phyloP scores from a whole-genome alignment of 2,113 vertebrate genomes.

The Castor canadensis region DNA sequence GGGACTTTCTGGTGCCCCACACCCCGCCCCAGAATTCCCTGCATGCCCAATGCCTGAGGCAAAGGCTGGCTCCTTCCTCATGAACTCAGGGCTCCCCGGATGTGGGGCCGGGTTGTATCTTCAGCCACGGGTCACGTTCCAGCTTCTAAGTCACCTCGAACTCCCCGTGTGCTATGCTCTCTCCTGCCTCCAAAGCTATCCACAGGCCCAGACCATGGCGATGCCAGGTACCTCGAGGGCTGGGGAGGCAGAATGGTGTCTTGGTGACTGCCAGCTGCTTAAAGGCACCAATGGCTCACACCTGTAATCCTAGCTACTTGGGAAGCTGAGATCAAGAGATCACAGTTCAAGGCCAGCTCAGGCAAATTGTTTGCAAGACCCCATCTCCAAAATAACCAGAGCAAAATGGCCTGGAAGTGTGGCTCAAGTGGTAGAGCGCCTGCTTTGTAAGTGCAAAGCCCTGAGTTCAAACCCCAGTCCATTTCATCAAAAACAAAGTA shows the following conservation, averaged over 20 bases:
- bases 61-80: neutral
- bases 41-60: neutral
- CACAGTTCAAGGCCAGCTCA: no score
- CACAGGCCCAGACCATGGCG: neutral
- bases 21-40: neutral
- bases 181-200: neutral
- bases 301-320: no score
- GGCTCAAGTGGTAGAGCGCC: no score
- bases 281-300: no score
- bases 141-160: neutral
- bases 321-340: no score
- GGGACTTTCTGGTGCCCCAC: rapidly evolving
- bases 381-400: no score
- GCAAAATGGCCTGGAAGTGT: no score
- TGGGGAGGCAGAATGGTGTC: neutral
- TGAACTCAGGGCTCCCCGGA: neutral
- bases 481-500: no score
- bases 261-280: neutral
- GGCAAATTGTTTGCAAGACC: no score
- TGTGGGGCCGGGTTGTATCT: neutral
- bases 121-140: neutral
- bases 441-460: no score
- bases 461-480: no score
- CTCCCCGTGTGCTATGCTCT: rapidly evolving
- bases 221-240: rapidly evolving